phyloP scores from a whole-genome alignment of 2,797 vertebrate species.

The Crocidura indochinensis region DNA sequence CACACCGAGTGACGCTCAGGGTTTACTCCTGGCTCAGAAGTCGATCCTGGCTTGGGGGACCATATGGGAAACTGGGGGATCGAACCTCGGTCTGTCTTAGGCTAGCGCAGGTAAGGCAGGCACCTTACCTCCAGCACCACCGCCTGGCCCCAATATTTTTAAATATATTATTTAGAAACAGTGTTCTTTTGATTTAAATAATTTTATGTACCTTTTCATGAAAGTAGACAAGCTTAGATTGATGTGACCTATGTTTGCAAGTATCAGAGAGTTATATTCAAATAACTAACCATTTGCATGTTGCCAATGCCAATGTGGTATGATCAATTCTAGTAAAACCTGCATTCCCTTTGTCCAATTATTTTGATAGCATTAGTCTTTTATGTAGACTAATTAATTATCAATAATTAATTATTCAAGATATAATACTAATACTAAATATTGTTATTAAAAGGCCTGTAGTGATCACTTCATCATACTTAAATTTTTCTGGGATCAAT shows the following conservation, averaged over 20 bases:
- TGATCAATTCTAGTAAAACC: not conserved
- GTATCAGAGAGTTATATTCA: not conserved
- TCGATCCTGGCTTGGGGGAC: too few relatives aligned
- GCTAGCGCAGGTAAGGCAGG: too few relatives aligned
- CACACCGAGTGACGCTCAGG: too few relatives aligned
- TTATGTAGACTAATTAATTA: not conserved
- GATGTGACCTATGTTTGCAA: not conserved
- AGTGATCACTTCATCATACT: not conserved
- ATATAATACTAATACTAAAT: not conserved
- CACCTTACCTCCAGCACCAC: too few relatives aligned
- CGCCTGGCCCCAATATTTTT: too few relatives aligned
- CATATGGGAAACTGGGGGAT: too few relatives aligned
- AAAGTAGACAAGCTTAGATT: not conserved
- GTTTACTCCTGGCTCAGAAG: too few relatives aligned
- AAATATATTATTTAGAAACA: not conserved
- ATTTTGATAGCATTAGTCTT: not conserved
- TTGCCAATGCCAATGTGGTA: not conserved
- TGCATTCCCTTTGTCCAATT: not conserved
- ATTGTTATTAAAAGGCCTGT: not conserved
- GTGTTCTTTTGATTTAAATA: slow-evolving; percentile 46
- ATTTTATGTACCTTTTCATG: slow-evolving; percentile 6
- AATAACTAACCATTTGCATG: not conserved
- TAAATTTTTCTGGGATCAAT: not conserved
- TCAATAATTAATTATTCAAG: not conserved
- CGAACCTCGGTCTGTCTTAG: too few relatives aligned